Evolutionary conservation across 2,113 vertebrate species (phyloP).

Genomic region (Hyperopisus bebe): DNA sequence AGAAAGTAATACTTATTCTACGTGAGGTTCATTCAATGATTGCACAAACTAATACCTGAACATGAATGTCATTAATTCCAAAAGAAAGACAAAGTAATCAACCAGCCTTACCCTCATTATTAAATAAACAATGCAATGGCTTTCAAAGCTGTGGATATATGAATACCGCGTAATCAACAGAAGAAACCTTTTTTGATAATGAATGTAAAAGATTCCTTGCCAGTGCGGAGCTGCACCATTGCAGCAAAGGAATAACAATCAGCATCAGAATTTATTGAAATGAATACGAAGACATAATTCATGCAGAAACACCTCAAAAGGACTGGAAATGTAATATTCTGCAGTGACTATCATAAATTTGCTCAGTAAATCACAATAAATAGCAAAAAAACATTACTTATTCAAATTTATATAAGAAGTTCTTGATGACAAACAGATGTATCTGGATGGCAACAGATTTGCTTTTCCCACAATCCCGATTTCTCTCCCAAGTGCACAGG

Average conservation of each 20-base stretch:
- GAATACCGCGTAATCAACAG: background rate
- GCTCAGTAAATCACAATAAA: conserved; percentile 2
- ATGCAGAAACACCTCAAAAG: conserved; percentile 17
- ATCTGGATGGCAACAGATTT: background rate
- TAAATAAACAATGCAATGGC: background rate
- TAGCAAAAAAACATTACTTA: background rate
- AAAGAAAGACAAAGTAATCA: background rate
- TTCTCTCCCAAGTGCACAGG: background rate
- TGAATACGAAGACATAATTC: conserved; percentile 4
- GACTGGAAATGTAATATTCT: background rate
- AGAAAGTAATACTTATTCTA: background rate
- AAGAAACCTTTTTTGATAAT: conserved; percentile 17
- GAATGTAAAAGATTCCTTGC: conserved; percentile 1
- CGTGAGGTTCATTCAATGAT: background rate
- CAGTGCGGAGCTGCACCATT: background rate
- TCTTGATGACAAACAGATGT: background rate
- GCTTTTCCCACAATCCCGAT: background rate
- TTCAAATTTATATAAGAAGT: background rate
- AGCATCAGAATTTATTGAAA: conserved; percentile 20
- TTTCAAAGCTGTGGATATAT: background rate
- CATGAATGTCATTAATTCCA: background rate
- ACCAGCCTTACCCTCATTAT: background rate
- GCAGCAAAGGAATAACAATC: conserved; percentile 13
- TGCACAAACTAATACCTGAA: background rate
- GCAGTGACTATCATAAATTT: background rate